phyloP scores from a whole-genome alignment of 1,140 invertebrate species.

The Mizuhopecten yessoensis region DNA sequence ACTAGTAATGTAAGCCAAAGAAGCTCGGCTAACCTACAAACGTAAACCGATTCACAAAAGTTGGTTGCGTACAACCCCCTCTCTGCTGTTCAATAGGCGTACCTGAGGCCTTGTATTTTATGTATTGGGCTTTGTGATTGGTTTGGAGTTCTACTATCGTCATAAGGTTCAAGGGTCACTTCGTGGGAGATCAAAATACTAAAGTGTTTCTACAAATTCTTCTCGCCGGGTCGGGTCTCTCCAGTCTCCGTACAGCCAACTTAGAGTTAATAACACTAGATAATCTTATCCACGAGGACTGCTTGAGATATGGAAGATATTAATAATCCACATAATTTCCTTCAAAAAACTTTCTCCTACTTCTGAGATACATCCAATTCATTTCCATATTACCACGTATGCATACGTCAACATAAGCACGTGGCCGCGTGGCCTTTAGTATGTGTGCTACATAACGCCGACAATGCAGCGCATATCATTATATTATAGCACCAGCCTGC shows the following conservation, averaged over 20 bases:
- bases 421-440: slow-evolving; percentile 10
- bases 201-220: slow-evolving; percentile 28
- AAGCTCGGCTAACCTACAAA: not conserved
- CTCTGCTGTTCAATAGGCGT: slow-evolving; percentile 24
- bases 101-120: slow-evolving; percentile 24
- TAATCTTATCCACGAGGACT: not conserved
- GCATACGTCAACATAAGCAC: slow-evolving; percentile 24
- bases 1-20: not conserved
- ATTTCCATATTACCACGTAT: not conserved
- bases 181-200: slow-evolving; percentile 51
- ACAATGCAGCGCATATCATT: not conserved
- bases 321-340: not conserved
- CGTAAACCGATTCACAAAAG: slow-evolving; percentile 26
- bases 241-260: not conserved
- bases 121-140: slow-evolving; percentile 20
- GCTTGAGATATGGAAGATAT: not conserved
- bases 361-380: not conserved
- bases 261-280: not conserved
- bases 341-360: not conserved
- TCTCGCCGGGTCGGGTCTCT: not conserved
- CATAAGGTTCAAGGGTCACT: slow-evolving; percentile 52
- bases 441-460: not conserved
- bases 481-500: not conserved
- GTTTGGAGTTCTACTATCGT: slow-evolving; percentile 47
- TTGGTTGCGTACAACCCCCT: not conserved